Base-by-base conservation (phyloP, 1,140 invertebrate genomes). In the Bilobella aurantiaca region DNA sequence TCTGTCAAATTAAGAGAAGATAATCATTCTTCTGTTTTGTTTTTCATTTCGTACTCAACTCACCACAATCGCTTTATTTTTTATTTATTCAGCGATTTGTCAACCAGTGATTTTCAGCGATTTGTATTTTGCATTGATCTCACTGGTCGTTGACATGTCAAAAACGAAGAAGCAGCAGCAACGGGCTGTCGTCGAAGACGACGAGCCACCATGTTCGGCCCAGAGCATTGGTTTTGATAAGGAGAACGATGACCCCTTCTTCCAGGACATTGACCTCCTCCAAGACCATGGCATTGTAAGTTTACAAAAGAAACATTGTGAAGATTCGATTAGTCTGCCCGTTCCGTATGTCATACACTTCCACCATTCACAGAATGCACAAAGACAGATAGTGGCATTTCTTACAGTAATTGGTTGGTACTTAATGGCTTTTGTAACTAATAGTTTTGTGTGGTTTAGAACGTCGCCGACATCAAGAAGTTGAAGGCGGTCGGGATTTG, bases 401-500 rank as follows among this genome's bases (percentile, higher is more conserved):
- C n/a, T n/a, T n/a, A n/a, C n/a, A n/a, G n/a, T n/a, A n/a, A n/a
- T n/a, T n/a, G n/a, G n/a, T n/a, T n/a, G n/a, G n/a, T n/a, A n/a
- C n/a, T n/a, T n/a, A n/a, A n/a, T n/a, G n/a, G n/a, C n/a, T n/a
- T n/a, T n/a, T n/a, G n/a, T n/a, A 25, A 34, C 34, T 46, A 21
- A 53, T n/a, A 37, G 42, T 30, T 56, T 59, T 29, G 21, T 64
- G 23, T 61, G 0, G 16, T 53, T 63, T 62, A 75, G 75, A 83
- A 83, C 78, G 79, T 78, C 57, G 79, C 79, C 8, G 89, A 90
- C 75, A 85, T 90, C 59, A 89, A 89, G 77, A 88, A 89, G 76
- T 75, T 91, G 63, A 89, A 90, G 77, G 78, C 81, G 34, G 81
- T 82, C 49, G 89, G 89, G 67, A 89, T 90, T 72, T 89, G 87